Evolutionary conservation across 30 jellyfish, hydroid and myxozoan species (phyloP), one percentile per base, ranked within the genome.

Genomic region (Turritopsis dohrnii): DNA sequence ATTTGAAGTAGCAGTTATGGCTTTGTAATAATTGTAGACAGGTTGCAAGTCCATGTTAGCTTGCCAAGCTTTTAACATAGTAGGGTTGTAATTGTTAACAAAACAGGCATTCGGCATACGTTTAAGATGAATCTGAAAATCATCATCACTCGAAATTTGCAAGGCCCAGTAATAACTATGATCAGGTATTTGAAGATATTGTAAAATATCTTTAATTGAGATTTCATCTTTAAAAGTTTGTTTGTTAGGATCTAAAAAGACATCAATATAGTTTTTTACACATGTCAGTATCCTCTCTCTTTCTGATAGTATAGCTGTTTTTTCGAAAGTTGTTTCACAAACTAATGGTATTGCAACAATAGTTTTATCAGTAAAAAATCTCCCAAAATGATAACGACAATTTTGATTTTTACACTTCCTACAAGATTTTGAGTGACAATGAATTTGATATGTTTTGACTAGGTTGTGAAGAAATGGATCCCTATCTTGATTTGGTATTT

Each of bases 51-150:
- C n/a, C n/a, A 41, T 22, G 31, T 74, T 74, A 22, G 82, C 82
- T 52, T 79, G 53, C 83, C 83, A 74, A 21, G 83, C 83, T 24
- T 13, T 74, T 74, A 74, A 19, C 4, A 27, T 29, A 1, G 29
- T 29, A 3, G 81, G 29, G 29, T 7, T 21, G 26, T 79, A 79
- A 84, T 79, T 79, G 23, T 79, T 29, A 1, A 79, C 85, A 79
- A 79, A 79, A 29, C 85, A 79, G 8, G 85, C 16, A 29, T 79
- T 84, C 8, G 85, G 85, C 5, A 8, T 7, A 1, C 85, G 5
- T 52, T 28, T 79, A 7, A 79, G 52, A 79, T 79, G 85, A 1
- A 79, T 79, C 52, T 79, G 26, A 53, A 1, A 79, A 79, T 79
- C 85, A 79, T 29, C 27, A 53, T 7, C 7, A 16, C 26, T 29